Percentiles rank a stretch among this genome's conserved stretches.
These are phyloP conservation scores for Hycleus phaleratus DNA, from an alignment of 1,140 invertebrate species.

Conservation along the genomic window DNA sequence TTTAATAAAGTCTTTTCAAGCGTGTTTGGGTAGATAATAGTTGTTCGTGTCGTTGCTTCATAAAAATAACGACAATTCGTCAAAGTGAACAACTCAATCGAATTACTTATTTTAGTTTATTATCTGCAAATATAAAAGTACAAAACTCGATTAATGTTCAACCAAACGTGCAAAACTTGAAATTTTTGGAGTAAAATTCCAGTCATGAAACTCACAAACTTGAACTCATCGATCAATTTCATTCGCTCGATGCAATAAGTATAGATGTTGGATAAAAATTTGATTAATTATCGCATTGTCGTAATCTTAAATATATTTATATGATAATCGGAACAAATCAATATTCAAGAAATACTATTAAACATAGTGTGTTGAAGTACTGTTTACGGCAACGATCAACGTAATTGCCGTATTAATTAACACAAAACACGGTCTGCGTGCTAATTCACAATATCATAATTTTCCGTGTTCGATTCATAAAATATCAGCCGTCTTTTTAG, in stretches of 20 bases:
- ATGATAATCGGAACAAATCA: constrained; percentile 5
- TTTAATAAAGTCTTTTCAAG: too few relatives aligned
- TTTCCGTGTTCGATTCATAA: constrained; percentile 23
- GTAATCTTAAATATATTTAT: constrained; percentile 4
- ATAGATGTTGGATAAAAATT: too few relatives aligned
- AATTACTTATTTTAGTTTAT: background rate
- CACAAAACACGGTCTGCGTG: constrained; percentile 32
- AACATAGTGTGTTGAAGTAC: constrained; percentile 12
- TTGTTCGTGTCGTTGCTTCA: background rate
- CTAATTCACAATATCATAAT: constrained; percentile 33
- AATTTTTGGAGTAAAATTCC: too few relatives aligned
- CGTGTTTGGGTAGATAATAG: too few relatives aligned
- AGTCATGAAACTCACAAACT: too few relatives aligned
- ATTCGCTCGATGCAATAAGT: too few relatives aligned
- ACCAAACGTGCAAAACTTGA: too few relatives aligned
- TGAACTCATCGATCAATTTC: too few relatives aligned
- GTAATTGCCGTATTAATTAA: constrained; percentile 36
- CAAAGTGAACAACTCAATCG: constrained; percentile 4
- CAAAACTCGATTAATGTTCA: too few relatives aligned
- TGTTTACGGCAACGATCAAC: constrained; percentile 11
- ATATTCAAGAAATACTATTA: constrained; percentile 3
- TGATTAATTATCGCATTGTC: too few relatives aligned
- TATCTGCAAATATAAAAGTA: too few relatives aligned
- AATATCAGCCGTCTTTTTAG: constrained; percentile 1
- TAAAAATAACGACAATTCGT: constrained; percentile 4